These are phyloP conservation scores for Arge pagana DNA, from an alignment of 2,888 invertebrate species.

Conservation along the genomic window DNA sequence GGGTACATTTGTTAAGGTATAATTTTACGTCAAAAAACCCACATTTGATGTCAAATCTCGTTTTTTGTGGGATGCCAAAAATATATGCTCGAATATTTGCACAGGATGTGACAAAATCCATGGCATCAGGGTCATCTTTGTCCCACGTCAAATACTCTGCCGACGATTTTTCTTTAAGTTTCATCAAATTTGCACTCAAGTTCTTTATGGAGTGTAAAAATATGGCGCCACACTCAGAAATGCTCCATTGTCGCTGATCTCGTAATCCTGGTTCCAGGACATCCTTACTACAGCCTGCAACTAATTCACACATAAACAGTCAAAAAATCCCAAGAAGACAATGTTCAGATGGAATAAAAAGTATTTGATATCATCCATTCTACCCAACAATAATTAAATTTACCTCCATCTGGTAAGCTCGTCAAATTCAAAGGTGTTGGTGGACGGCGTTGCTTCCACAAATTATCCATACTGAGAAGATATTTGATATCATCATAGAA, in stretches of 20 bases:
- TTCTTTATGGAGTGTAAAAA: conserved; percentile 71
- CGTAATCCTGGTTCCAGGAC: conserved; percentile 62
- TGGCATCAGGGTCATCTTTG: conserved; percentile 90
- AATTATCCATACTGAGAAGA: conserved; percentile 88
- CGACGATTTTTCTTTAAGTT: conserved; percentile 57
- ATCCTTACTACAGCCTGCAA: conserved; percentile 62
- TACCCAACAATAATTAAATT: conserved; percentile 28
- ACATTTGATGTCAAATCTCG: conserved; percentile 95
- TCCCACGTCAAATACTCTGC: conserved; percentile 90
- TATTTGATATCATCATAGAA: conserved; percentile 95
- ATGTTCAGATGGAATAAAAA: background rate
- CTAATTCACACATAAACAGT: conserved; percentile 34
- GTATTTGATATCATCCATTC: conserved; percentile 12
- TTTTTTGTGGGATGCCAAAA: conserved; percentile 86
- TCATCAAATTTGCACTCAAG: conserved; percentile 66
- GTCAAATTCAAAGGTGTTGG: conserved; percentile 82
- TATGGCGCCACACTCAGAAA: conserved; percentile 74
- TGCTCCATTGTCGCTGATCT: conserved; percentile 80
- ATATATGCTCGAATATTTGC: conserved; percentile 91
- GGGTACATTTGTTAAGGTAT: too few relatives aligned
- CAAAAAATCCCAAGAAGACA: conserved; percentile 1
- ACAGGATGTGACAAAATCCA: conserved; percentile 96
- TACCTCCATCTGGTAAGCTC: conserved; percentile 60
- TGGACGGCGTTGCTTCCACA: conserved; percentile 90
- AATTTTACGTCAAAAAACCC: conserved; percentile 49